Base-by-base conservation (phyloP, 2,888 invertebrate species). In the Amphipoea lucens region DNA sequence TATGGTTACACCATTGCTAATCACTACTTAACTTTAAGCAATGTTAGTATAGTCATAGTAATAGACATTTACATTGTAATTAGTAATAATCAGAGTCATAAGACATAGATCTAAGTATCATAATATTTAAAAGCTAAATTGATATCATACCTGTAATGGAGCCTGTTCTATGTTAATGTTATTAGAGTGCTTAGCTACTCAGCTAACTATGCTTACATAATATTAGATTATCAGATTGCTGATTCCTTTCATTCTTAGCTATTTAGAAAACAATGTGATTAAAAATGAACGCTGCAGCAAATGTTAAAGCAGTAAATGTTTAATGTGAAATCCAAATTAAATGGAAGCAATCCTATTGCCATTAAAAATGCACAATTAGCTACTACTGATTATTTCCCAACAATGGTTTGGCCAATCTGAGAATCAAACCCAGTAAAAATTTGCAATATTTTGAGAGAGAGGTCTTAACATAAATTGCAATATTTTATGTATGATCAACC, bases 51-150 rank as follows among this genome's bases (percentile, higher is more conserved):
- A 48, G 48, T 48, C 14, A 14, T 48, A 4, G 48, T 48, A 48
- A 14, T 57, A 23, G 23, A 29, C 4, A 68, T 74, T 82, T 48
- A 29, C 20, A 14, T 40, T 74, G 40, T 63, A 82, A 62, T 54
- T n/a, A 62, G 51, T 62, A 29, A 63, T 57, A 23, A 54, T 20
- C 36, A 63, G 42, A 51, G n/a, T 42, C 20, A 62, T 51, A 23
- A 42, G 20, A 45, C 42, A n/a, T 20, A 54, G 48, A 29, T 78
- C 11, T 40, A 23, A 7, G 40, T 68, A 54, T 62, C 9, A 54
- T 42, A 54, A 17, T 48, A 54, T 36, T 29, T 36, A 67, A 62
- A 62, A 63, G 40, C 51, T 63, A 20, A 45, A 57, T 54, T 54
- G 45, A 40, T 78, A 54, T 36, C 36, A 48, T 66, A 20, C 7